Base-by-base conservation (phyloP, 2,888 invertebrate genomes). In the Lasioglossum lativentre region DNA sequence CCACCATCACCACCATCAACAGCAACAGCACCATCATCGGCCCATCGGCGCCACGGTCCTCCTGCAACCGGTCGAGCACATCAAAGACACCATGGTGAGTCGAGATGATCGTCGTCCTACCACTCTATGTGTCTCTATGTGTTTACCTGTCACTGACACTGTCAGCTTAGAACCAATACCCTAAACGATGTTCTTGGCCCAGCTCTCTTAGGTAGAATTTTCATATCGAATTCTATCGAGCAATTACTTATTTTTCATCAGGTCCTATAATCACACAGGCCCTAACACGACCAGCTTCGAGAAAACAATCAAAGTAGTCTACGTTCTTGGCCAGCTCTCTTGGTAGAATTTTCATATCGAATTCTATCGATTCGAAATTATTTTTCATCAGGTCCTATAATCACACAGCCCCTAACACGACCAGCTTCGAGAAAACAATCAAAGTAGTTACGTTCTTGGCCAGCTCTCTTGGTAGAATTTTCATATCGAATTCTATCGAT, bases 61-160 rank as follows among this genome's bases (percentile, higher is more conserved):
- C 42, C 93, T 95, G 75, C 95, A 94, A 90, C 95, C 95, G 79
- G 94, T 94, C 74, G 94, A 95, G 89, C 94, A 94, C 90, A 91
- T 94, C 93, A 95, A 95, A 92, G 95, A 95, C 93, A 94, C 94
- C 90, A 95, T 95, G 95, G 95, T 95, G 93, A 94, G 95, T 90
- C 52, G 8, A 23, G 52, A 52, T 10, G 23, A 23, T 52, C 52
- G 47, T 47, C 40, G 47, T 47, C 40, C 40, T 42, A 42, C 12
- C 47, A 2, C 2, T 52, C 23, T 23, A n/a, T n/a, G 34, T 34
- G 2, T 52, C 5, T 16, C 14, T 40, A 71, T 71, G 71, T 14
- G n/a, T 40, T 52, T 23, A 10, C 23, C 23, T 52, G 52, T 23
- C 52, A 8, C 40, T 1, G 40, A 1, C 40, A 42, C 52, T 52